A percentile compares a stretch with the other conserved stretches of the same genome.
Evolutionary conservation across 2,113 vertebrate species (phyloP).

Genomic region (Cariama cristata): DNA sequence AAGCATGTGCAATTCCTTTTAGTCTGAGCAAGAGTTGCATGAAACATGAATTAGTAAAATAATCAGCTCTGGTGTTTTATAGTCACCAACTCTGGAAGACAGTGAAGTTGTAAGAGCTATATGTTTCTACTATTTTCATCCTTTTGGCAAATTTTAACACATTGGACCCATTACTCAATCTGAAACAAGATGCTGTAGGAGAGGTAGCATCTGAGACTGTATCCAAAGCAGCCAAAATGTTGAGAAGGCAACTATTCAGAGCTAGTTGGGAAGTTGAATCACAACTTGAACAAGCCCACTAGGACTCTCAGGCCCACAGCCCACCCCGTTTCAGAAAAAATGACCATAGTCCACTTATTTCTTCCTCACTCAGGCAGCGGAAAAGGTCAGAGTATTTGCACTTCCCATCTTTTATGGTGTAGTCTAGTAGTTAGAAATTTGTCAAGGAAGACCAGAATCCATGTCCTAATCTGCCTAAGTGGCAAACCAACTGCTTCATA

Average conservation of each 20-base stretch:
- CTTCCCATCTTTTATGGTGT: neutral
- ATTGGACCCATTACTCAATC: neutral
- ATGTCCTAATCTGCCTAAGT: neutral
- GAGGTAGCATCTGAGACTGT: neutral
- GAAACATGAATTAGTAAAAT: neutral
- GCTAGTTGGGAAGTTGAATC: neutral
- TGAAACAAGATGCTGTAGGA: neutral
- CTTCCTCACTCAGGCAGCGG: neutral
- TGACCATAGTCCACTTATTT: neutral
- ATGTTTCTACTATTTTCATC: neutral
- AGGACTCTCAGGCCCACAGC: neutral
- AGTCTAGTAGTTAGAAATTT: neutral
- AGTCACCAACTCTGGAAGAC: neutral
- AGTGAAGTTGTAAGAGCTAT: neutral
- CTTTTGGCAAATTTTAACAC: neutral
- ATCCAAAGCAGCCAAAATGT: neutral
- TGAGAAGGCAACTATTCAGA: neutral
- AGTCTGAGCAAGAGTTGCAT: neutral
- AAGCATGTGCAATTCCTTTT: neutral
- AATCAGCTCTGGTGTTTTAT: neutral
- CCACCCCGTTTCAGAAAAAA: neutral
- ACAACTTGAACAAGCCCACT: neutral
- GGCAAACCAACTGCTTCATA: neutral
- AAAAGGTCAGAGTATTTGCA: neutral
- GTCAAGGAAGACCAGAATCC: neutral